Conservation (phyloP, 2,113 vertebrate genomes). For the Anser brachyrhynchus region DNA sequence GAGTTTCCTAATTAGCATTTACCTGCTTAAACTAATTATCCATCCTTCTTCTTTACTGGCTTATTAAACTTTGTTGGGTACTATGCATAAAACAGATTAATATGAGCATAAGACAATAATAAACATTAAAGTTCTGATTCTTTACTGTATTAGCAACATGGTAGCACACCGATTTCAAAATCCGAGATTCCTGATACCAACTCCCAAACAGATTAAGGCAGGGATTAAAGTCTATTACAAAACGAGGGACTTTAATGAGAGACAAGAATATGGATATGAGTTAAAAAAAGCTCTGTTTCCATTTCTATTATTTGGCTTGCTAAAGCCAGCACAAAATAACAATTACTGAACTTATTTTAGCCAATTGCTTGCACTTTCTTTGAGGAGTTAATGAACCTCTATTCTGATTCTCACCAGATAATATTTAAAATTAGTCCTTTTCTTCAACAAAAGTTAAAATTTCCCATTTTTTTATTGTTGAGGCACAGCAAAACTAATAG, state of each 20-base stretch:
- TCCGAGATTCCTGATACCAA: slow-evolving; percentile 34
- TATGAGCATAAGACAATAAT: slow-evolving; percentile 60
- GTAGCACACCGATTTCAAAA: slow-evolving; percentile 29
- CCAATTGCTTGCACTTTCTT: slow-evolving; percentile 3
- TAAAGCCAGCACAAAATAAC: slow-evolving; percentile 48
- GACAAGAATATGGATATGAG: slow-evolving; percentile 48
- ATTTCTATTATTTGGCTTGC: slow-evolving; percentile 28
- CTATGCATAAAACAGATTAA: slow-evolving; percentile 72
- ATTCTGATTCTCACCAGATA: slow-evolving; percentile 46
- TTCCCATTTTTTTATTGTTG: slow-evolving; percentile 46
- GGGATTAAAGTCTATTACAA: slow-evolving; percentile 70
- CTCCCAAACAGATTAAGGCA: slow-evolving; percentile 68
- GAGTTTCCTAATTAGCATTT: slow-evolving; percentile 86
- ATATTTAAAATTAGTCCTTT: slow-evolving; percentile 57
- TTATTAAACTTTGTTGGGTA: slow-evolving; percentile 78
- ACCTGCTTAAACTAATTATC: slow-evolving; percentile 86
- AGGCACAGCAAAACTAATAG: slow-evolving; percentile 50
- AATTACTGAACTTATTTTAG: slow-evolving; percentile 37
- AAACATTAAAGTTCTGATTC: slow-evolving; percentile 60
- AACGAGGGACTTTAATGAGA: slow-evolving; percentile 55
- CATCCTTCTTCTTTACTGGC: slow-evolving; percentile 77
- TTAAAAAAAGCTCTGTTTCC: slow-evolving; percentile 48
- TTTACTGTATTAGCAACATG: slow-evolving; percentile 36
- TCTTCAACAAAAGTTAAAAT: slow-evolving; percentile 41
- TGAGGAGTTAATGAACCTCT: slow-evolving; percentile 47